phyloP scores from a whole-genome alignment of 2,113 vertebrate genomes.

The Corvus hawaiiensis region DNA sequence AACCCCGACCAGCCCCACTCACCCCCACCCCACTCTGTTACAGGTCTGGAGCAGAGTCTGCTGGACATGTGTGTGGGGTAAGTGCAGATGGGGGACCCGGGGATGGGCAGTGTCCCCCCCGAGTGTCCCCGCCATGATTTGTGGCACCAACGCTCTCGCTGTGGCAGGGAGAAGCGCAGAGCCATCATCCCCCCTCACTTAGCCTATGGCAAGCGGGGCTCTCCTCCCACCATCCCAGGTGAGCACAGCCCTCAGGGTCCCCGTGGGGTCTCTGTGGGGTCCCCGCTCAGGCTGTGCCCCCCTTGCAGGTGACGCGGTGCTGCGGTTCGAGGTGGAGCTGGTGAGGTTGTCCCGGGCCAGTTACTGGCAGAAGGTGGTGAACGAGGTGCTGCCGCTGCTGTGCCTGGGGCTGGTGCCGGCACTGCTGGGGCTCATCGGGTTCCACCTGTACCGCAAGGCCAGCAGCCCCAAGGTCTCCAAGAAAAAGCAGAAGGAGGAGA shows the following conservation, averaged over 20 bases:
- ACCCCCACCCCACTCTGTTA: neutral
- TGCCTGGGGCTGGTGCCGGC: conserved; percentile 87
- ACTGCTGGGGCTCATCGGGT: conserved; percentile 86
- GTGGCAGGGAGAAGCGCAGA: conserved; percentile 89
- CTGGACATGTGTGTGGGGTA: conserved; percentile 94
- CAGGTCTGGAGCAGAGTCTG: conserved; percentile 93
- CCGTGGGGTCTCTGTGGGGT: neutral
- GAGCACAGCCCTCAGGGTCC: neutral
- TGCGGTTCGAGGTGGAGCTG: conserved; percentile 93
- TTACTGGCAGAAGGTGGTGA: conserved; percentile 87
- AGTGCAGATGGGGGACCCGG: fast-evolving
- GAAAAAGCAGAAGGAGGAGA: conserved; percentile 92
- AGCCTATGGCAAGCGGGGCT: conserved; percentile 94
- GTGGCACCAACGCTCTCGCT: neutral
- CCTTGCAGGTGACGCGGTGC: conserved; percentile 78
- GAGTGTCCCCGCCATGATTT: fast-evolving
- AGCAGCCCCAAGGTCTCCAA: conserved; percentile 79
- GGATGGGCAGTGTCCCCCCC: neutral
- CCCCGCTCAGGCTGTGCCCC: neutral
- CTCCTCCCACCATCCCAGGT: conserved; percentile 92
- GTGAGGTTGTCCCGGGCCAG: conserved; percentile 81
- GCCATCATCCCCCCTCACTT: conserved; percentile 89
- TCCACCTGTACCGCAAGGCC: conserved; percentile 91
- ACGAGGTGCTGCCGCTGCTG: conserved; percentile 82
- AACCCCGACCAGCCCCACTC: neutral